phyloP scores from a whole-genome alignment of 2,113 vertebrate genomes.

The Dicentrarchus labrax region DNA sequence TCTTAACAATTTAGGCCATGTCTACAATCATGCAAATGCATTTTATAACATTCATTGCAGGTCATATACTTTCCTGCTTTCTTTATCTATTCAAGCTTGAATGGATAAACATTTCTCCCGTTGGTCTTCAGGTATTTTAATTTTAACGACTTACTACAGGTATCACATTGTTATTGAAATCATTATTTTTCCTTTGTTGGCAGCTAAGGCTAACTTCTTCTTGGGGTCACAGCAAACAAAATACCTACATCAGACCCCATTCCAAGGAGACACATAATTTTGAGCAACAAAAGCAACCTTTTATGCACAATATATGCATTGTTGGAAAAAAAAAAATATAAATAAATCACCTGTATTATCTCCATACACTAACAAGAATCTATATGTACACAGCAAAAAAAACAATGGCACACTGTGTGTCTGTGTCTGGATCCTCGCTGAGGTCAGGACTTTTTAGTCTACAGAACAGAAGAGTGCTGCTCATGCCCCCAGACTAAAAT shows the following conservation, averaged over 20 bases:
- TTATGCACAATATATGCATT: neutral
- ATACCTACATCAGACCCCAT: too few relatives aligned
- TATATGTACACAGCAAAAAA: neutral
- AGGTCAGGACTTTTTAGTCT: neutral
- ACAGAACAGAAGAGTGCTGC: slow-evolving; percentile 1
- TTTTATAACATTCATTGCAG: neutral
- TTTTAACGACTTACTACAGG: neutral
- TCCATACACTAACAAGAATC: too few relatives aligned
- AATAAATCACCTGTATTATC: too few relatives aligned
- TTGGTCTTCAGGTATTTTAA: neutral
- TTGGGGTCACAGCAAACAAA: too few relatives aligned
- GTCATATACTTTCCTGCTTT: neutral
- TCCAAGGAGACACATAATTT: neutral
- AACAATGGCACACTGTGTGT: neutral
- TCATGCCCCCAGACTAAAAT: neutral
- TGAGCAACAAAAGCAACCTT: neutral
- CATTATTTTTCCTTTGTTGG: neutral
- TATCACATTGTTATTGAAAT: neutral
- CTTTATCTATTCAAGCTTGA: neutral
- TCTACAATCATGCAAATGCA: neutral
- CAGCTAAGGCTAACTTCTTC: neutral
- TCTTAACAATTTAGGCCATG: neutral
- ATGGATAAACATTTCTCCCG: neutral
- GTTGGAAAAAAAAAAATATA: neutral
- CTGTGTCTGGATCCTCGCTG: neutral